Conservation (phyloP, 2,797 vertebrate species). For the Poliocrania exsul region DNA sequence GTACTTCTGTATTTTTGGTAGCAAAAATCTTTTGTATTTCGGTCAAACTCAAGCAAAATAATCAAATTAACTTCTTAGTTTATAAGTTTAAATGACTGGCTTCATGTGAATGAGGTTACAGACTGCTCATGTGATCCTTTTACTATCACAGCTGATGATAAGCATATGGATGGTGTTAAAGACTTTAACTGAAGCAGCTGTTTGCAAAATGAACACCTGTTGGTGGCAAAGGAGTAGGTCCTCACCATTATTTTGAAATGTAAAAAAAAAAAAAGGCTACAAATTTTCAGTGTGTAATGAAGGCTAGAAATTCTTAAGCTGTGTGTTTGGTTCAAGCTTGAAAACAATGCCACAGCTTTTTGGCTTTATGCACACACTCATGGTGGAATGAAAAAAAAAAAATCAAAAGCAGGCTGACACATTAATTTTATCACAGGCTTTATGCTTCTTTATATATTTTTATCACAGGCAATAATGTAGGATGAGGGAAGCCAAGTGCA, state of each 20-base stretch:
- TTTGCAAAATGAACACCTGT: conserved; percentile 27
- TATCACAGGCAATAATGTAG: neutral
- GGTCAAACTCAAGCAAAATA: neutral
- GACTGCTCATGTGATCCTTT: neutral
- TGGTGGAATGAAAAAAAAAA: neutral
- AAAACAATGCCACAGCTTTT: neutral
- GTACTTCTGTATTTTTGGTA: neutral
- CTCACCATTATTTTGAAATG: neutral
- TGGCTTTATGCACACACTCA: neutral
- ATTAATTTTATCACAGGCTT: neutral
- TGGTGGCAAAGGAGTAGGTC: neutral
- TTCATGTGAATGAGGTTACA: neutral
- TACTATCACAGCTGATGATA: neutral
- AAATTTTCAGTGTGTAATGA: neutral
- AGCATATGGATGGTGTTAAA: conserved; percentile 11
- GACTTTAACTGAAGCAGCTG: conserved; percentile 21
- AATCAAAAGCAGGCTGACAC: neutral
- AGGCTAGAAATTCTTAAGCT: neutral
- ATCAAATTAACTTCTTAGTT: neutral
- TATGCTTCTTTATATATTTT: neutral
- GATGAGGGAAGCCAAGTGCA: neutral
- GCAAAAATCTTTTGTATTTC: neutral
- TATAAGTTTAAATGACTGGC: neutral
- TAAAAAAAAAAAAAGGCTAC: neutral
- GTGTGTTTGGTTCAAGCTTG: neutral